These are phyloP conservation scores for Muraenolepis orangiensis DNA, from an alignment of 2,797 vertebrate species.

Conservation along the genomic window DNA sequence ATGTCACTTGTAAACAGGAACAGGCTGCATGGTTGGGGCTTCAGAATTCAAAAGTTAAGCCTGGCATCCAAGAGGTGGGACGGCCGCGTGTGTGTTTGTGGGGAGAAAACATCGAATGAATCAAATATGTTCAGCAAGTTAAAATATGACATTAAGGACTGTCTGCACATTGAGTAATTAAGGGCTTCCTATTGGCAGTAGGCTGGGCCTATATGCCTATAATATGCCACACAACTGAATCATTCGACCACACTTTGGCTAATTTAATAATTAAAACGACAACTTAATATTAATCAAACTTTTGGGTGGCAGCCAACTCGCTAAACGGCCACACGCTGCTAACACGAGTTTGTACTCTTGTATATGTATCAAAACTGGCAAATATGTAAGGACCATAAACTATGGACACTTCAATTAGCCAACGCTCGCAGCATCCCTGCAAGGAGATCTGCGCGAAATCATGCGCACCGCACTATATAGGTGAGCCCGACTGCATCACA, in stretches of 20 bases:
- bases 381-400: neutral
- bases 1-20: neutral
- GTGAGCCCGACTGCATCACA: neutral
- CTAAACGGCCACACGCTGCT: neutral
- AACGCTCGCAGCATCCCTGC: constrained; percentile 51
- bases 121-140: neutral
- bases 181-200: neutral
- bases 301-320: neutral
- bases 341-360: neutral
- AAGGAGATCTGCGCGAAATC: constrained; percentile 28
- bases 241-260: neutral
- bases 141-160: neutral
- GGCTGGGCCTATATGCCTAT: too few relatives aligned
- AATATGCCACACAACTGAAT: neutral
- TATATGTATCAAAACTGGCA: neutral
- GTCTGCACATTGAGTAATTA: neutral
- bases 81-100: constrained; percentile 11
- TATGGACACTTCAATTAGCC: constrained; percentile 9
- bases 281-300: neutral
- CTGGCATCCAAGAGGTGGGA: constrained; percentile 18
- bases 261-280: neutral
- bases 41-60: constrained; percentile 27
- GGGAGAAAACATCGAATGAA: neutral
- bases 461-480: constrained; percentile 23
- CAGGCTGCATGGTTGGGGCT: constrained; percentile 22